These are phyloP conservation scores for Cosmopolites sordidus DNA, from an alignment of 2,888 invertebrate genomes.

Conservation along the genomic window DNA sequence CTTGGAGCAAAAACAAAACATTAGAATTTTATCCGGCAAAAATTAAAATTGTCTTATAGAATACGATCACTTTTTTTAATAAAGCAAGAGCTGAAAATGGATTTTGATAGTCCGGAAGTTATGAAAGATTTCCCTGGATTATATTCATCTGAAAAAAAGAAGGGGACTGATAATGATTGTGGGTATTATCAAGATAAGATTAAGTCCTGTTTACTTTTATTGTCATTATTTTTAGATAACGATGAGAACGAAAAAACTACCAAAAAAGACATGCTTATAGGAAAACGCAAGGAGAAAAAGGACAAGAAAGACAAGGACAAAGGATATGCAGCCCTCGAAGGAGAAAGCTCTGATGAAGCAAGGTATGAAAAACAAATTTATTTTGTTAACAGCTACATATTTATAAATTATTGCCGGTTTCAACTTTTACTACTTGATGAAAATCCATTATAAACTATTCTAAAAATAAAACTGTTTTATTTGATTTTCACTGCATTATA, in stretches of 20 bases:
- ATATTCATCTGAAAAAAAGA: conserved; percentile 75
- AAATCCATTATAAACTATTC: no score
- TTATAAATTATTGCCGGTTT: background rate
- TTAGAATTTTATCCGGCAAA: no score
- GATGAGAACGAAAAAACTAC: conserved; percentile 76
- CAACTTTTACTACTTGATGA: no score
- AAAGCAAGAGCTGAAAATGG: conserved; percentile 56
- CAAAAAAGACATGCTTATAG: conserved; percentile 73
- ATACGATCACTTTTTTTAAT: no score
- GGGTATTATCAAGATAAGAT: conserved; percentile 39
- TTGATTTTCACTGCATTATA: no score
- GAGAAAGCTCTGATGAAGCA: conserved; percentile 89
- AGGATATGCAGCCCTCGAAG: conserved; percentile 89
- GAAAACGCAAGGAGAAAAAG: conserved; percentile 79
- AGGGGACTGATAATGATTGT: conserved; percentile 78
- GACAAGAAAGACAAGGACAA: conserved; percentile 82
- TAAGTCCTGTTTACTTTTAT: conserved; percentile 41
- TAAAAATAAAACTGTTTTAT: no score
- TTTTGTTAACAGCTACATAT: background rate
- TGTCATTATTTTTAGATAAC: conserved; percentile 58
- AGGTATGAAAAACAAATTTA: conserved; percentile 26
- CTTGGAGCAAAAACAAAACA: no score
- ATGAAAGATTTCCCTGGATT: conserved; percentile 88
- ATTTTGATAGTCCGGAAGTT: conserved; percentile 83
- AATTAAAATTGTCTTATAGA: no score